Percentiles rank a stretch among this genome's conserved stretches.
phyloP scores from a whole-genome alignment of 2,888 invertebrate genomes.

The Dolichopus griseipennis region DNA sequence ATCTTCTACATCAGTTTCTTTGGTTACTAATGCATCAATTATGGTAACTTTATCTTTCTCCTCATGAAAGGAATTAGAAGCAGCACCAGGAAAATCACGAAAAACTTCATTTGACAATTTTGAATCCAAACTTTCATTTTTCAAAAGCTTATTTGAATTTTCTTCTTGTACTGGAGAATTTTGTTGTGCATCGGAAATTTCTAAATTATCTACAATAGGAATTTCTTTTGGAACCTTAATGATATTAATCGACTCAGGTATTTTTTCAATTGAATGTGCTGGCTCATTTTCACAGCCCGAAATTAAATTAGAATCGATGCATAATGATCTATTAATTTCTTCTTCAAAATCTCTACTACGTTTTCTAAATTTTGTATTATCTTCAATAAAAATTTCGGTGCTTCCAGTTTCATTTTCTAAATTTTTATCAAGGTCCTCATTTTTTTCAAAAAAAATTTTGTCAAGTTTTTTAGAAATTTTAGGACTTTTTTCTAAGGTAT shows the following conservation, averaged over 20 bases:
- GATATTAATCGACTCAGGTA: no score
- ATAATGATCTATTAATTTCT: neutral
- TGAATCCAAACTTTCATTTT: no score
- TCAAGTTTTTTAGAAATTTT: neutral
- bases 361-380: neutral
- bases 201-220: no score
- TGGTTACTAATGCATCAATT: neutral
- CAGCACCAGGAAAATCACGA: neutral
- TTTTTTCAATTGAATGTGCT: neutral
- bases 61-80: no score
- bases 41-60: neutral
- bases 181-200: no score
- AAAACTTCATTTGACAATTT: no score
- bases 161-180: no score
- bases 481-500: neutral
- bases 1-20: neutral
- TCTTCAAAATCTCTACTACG: neutral
- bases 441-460: neutral
- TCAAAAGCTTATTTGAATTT: no score
- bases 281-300: neutral
- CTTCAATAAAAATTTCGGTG: neutral
- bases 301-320: slow-evolving; percentile 7
- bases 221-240: no score
- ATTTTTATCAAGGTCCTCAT: neutral
- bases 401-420: neutral